A percentile compares a stretch with the other conserved stretches of the same genome.
phyloP scores from a whole-genome alignment of 2,888 invertebrate genomes.

The Drosophila yooni region DNA sequence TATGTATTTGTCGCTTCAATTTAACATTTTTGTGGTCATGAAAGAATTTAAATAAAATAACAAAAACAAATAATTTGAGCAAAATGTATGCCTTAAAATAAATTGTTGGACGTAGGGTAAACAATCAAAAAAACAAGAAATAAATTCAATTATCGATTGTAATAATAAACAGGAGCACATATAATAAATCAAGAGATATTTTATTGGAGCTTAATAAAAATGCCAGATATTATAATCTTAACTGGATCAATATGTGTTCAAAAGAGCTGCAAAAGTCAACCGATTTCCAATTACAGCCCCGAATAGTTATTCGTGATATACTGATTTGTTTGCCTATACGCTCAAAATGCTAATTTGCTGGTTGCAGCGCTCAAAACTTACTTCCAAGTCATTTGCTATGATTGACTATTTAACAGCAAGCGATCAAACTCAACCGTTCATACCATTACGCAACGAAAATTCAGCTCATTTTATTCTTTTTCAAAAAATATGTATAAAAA shows the following conservation, averaged over 20 bases:
- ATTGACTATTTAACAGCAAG: background rate
- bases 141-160: background rate
- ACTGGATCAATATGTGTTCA: background rate
- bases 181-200: background rate
- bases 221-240: background rate
- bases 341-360: background rate
- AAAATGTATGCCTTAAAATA: background rate
- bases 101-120: background rate
- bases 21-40: background rate
- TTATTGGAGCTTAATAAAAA: background rate
- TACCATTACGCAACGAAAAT: too few species aligned
- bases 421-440: too few species aligned
- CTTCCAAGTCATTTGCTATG: background rate
- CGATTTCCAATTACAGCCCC: too few species aligned
- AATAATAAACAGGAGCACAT: background rate
- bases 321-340: background rate
- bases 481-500: too few species aligned
- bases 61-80: background rate
- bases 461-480: too few species aligned
- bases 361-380: too few species aligned
- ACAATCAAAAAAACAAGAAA: background rate
- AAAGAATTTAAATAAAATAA: background rate
- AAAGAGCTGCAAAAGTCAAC: background rate
- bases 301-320: too few species aligned
- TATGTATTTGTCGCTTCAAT: background rate